Evolutionary conservation across 2,797 vertebrate genomes (phyloP), one percentile per base, ranked within the genome.

Genomic region (Spheniscus humboldti): DNA sequence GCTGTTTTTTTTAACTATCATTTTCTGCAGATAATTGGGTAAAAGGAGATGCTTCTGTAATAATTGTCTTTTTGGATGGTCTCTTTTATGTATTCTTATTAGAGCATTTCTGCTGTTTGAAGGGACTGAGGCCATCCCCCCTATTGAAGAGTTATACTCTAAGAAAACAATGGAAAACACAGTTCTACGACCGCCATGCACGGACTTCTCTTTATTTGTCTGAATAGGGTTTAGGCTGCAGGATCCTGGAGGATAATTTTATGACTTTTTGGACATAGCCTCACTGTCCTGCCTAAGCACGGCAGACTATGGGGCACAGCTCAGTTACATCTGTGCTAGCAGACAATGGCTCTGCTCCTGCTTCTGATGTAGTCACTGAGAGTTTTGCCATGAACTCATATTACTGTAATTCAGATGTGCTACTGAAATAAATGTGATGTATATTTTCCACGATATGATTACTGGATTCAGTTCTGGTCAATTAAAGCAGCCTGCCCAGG

Each of bases 391-490:
- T 87, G 71, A 95, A 90, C 55, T 80, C 78, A 64, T 86, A 52
- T 75, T 78, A 74, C 75, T 83, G 90, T 64, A 96, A 95, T 88
- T 96, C 90, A 96, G 94, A 85, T 75, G 60, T 81, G 80, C 88
- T 95, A 95, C 81, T 75, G 91, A 96, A 97, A 95, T 41, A 81
- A 95, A 83, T 64, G 63, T 86, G 92, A 96, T 89, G 85, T 94
- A 90, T 85, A 84, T 96, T 96, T 98, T 97, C 95, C 75, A 57
- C 89, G 6, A 94, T 91, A 43, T 27, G 96, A 97, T 92, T 96
- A 96, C 86, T 95, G 93, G 72, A 90, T 96, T 96, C 81, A 71
- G 86, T 97, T 98, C 94, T 95, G 78, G 87, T 97, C 96, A 86
- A 90, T 97, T 96, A 96, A 95, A 96, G 87, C 81, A 67, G 74